A percentile compares a stretch with the other conserved stretches of the same genome.
phyloP scores from a whole-genome alignment of 2,113 vertebrate genomes.

The Callithrix jacchus region DNA sequence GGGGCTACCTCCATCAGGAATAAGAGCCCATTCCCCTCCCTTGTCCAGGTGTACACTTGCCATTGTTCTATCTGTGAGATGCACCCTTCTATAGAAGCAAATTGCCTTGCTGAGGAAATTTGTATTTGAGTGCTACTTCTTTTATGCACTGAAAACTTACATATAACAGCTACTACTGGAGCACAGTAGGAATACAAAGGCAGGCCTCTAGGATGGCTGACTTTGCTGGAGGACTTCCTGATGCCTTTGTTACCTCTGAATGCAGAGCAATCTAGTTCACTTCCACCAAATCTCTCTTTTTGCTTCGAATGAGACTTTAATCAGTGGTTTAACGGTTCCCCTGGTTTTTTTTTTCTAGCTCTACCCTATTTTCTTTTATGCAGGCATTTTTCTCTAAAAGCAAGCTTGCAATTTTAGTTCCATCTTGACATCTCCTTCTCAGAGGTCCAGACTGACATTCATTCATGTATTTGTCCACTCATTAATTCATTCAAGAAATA shows the following conservation, averaged over 20 bases:
- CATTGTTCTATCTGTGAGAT: no score
- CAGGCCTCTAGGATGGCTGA: not conserved
- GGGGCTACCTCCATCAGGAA: no score
- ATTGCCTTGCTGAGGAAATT: no score
- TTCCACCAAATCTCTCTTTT: not conserved
- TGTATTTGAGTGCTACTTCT: no score
- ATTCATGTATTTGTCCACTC: not conserved
- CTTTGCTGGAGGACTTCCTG: not conserved
- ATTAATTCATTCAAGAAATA: not conserved
- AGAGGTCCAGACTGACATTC: not conserved
- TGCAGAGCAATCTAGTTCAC: not conserved
- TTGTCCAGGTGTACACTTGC: no score
- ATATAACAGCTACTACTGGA: no score
- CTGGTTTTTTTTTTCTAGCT: not conserved
- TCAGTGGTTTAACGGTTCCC: not conserved
- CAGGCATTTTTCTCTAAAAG: not conserved
- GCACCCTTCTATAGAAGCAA: no score
- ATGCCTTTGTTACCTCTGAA: not conserved
- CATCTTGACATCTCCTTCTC: not conserved
- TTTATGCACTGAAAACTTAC: no score
- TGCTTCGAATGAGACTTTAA: not conserved
- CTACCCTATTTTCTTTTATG: not conserved
- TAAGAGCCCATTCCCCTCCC: no score
- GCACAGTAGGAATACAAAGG: fast-evolving
- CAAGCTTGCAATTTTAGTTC: not conserved